Evolutionary conservation across 2,113 vertebrate species (phyloP).

Genomic region (Petaurus breviceps): DNA sequence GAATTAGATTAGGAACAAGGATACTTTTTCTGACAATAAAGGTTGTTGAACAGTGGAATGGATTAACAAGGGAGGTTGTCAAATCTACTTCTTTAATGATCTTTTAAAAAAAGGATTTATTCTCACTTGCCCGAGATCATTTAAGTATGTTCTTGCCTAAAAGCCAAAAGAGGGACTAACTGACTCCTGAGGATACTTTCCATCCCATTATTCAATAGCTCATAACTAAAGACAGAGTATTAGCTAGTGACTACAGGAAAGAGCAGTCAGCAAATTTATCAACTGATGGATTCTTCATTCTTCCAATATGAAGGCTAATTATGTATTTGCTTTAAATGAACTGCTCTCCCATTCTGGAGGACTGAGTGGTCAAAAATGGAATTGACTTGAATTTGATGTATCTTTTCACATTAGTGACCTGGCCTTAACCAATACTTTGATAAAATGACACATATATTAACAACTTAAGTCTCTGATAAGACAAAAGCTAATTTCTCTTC

Average conservation of each 20-base stretch:
- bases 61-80: not conserved
- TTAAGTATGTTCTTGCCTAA: not conserved
- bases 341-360: not conserved
- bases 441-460: not conserved
- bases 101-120: not conserved
- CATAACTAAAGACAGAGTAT: not conserved
- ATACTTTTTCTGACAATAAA: not conserved
- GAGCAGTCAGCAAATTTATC: not conserved
- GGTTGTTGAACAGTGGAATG: not conserved
- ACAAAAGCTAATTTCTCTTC: not conserved
- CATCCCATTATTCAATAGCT: not conserved
- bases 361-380: not conserved
- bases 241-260: not conserved
- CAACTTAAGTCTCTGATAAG: not conserved
- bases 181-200: not conserved
- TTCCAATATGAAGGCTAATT: not conserved
- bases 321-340: not conserved
- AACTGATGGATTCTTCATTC: not conserved
- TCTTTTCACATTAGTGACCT: not conserved
- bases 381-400: not conserved
- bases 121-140: not conserved
- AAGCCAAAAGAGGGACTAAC: not conserved
- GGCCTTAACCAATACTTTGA: not conserved
- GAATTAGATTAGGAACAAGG: not conserved
- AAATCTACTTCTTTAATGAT: not conserved